Conservation (phyloP, 2,888 invertebrate species). For the Pandemis cinnamomeana region DNA sequence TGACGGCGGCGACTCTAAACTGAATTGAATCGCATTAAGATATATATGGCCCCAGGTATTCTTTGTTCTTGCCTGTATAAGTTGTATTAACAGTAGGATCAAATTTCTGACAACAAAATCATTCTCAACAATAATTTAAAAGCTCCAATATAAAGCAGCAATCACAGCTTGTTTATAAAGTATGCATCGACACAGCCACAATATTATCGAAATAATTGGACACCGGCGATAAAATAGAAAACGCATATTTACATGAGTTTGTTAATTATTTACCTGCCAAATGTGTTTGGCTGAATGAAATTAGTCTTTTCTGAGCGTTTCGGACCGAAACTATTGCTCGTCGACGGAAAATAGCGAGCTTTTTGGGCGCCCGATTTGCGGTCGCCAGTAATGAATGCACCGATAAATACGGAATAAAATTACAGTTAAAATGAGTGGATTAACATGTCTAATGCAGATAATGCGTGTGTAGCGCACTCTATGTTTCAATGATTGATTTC, state of each 20-base stretch:
- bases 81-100: too few relatives aligned
- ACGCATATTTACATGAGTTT: slow-evolving; percentile 42
- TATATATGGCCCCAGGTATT: too few relatives aligned
- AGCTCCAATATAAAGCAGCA: slow-evolving; percentile 15
- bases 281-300: slow-evolving; percentile 42
- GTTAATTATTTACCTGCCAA: slow-evolving; percentile 43
- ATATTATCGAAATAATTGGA: slow-evolving; percentile 40
- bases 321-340: slow-evolving; percentile 45
- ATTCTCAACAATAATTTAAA: neutral
- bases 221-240: slow-evolving; percentile 39
- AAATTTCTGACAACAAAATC: neutral
- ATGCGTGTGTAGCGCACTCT: slow-evolving; percentile 76
- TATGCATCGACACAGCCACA: slow-evolving; percentile 29
- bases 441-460: slow-evolving; percentile 85
- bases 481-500: slow-evolving; percentile 78
- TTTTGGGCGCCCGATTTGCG: slow-evolving; percentile 83
- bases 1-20: too few relatives aligned
- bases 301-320: slow-evolving; percentile 40
- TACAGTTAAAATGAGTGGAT: slow-evolving; percentile 85
- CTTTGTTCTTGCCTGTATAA: too few relatives aligned
- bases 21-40: too few relatives aligned
- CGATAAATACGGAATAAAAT: slow-evolving; percentile 85
- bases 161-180: slow-evolving; percentile 27
- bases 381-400: slow-evolving; percentile 82
- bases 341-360: slow-evolving; percentile 78